Evolutionary conservation across 2,888 invertebrate species (phyloP), one percentile per base, ranked within the genome.

Genomic region (Lasioglossum pauxillum): DNA sequence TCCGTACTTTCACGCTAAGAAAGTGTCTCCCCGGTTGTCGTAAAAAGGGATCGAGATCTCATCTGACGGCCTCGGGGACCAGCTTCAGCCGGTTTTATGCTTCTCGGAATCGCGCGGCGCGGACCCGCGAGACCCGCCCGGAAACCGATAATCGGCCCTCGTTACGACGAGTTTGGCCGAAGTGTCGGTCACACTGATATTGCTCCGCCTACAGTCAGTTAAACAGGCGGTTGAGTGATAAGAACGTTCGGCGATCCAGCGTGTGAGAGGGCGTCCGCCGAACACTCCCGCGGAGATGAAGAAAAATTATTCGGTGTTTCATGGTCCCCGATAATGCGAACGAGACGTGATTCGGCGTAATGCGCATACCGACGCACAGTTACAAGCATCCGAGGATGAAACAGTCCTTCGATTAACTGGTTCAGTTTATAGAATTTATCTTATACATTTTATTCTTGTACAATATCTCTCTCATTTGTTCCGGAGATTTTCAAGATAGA

Each of bases 1-100:
- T 12, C 75, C 5, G 75, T 49, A 64, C 35, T 35, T 53, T 35
- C 27, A 2, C 38, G 14, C 14, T 46, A 57, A 80, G 75, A 80
- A 87, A 83, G 71, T 80, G 82, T 86, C 71, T 75, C 69, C 35
- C 35, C 14, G 72, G 27, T 38, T 31, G 41, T 57, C 76, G 73
- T 86, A 78, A 86, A 82, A 86, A 78, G 44, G 76, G 60, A 83
- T 83, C 80, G 75, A 83, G 83, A 83, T 80, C 73, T 78, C 46
- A 80, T 80, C 78, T 71, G 49, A 53, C 74, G 53, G 38, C 79
- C 75, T 60, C 86, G 89, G 87, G 86, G 87, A 93, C 93, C 93
- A 93, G 93, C n/a, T 57, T 93, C 41, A 60, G 38, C n/a, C 23
- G n/a, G n/a, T 92, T 93, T 93, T 93, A 93, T 92, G 91, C 92